Evolutionary conservation across 1,140 invertebrate genomes (phyloP), one percentile per base, ranked within the genome.

Genomic region (Achatina immaculata): DNA sequence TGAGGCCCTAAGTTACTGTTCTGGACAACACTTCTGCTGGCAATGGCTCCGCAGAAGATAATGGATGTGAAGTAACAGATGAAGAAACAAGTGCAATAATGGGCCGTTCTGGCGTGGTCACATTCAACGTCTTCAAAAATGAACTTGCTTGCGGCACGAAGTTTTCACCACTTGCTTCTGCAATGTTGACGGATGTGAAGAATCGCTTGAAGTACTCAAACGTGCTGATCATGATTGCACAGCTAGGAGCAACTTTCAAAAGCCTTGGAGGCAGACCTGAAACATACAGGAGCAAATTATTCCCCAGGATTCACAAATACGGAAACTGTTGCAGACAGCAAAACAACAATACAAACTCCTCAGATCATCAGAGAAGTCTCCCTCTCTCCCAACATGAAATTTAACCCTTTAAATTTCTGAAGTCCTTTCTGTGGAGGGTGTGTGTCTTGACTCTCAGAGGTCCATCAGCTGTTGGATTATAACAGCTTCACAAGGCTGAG

Each of bases 221-320:
- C 16, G 96, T 95, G n/a, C 96, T 95, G 77, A 99, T 98, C 98
- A 99, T 99, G n/a, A 99, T 97, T 0, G 97, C 98, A 93, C 98
- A 99, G 0, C 97, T 97, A 28, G 97, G 97, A 40, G 97, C 96
- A 28, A 99, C 96, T 94, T 99, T 99, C 16, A 96, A 94, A 69
- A 99, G 91, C 81, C 98, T 92, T 3, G 98, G 98, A 34, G 95
- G 93, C 19, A 98, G 88, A 48, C 97, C 98, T 58, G 95, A 31
- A 87, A 86, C 36, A 78, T 31, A 65, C 45, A 48, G 19, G 7
- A 48, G 45, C 45, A 48, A 7, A 48, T 19, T 11, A 7, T 48
- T 48, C 7, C 19, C 7, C 45, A 48, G n/a, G 45, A 48, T 48
- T 7, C 45, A 48, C 45, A 48, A 19, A 48, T 48, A 7, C 45